Base-by-base conservation (phyloP, 1,140 invertebrate species). In the Nebria ingens region DNA sequence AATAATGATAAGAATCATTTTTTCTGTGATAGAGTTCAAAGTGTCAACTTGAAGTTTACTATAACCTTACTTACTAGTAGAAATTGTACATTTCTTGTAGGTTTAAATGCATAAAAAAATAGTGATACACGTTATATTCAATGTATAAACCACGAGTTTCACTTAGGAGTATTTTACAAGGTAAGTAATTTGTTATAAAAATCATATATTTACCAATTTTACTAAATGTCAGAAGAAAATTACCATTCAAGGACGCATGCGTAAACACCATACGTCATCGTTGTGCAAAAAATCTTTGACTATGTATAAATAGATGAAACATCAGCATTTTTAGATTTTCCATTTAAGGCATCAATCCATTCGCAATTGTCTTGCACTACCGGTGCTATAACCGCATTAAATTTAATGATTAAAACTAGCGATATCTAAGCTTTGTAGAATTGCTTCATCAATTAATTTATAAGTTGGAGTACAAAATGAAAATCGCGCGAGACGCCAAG, bases 81-180 rank as follows among this genome's bases (percentile, higher is more conserved):
- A 45, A 45, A 12, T 45, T 45, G 15, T 11, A 45, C 40, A 45
- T 45, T 45, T 45, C 15, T 45, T 17, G 3, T 11, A 11, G 40
- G 9, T 45, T 45, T 45, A 45, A 45, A 45, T 45, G 40, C 6
- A 45, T 45, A 45, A 4, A 45, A 12, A 45, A 45, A 45, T n/a
- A 17, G 40, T 45, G 40, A 45, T 12, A 38, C 34, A 12, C 23
- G 17, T 22, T 23, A 52, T 42, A 49, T 51, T 49, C 58, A 58
- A 68, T 68, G 66, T 67, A 62, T 60, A 62, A 59, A 51, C 56
- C 34, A 59, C 58, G 57, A 19, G 56, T 60, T 52, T 57, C 59
- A 56, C 53, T 67, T 60, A 64, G 63, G 58, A 59, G 61, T 61
- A 62, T 65, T 49, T 54, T 61, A 57, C 54, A 56, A 65, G 63